These are phyloP conservation scores for Manacus vitellinus DNA, from an alignment of 2,113 vertebrate species.

Conservation along the genomic window DNA sequence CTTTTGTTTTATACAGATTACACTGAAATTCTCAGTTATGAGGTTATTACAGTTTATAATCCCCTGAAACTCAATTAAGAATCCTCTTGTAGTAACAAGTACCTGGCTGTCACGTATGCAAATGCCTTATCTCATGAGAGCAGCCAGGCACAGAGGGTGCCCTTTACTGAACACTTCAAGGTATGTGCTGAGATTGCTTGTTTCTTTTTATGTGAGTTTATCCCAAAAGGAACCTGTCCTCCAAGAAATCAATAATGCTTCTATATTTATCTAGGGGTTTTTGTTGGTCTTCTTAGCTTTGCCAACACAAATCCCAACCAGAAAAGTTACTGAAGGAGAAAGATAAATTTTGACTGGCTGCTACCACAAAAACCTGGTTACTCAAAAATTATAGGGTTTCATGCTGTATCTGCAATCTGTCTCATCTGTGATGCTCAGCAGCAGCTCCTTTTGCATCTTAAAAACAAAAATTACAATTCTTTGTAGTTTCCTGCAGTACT, in stretches of 20 bases:
- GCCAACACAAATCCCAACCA: not conserved
- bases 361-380: not conserved
- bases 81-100: not conserved
- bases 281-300: not conserved
- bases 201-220: not conserved
- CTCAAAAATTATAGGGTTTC: not conserved
- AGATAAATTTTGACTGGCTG: not conserved
- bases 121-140: not conserved
- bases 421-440: not conserved
- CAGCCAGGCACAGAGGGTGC: not conserved
- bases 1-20: constrained; percentile 23
- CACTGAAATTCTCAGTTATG: not conserved
- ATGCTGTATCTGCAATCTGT: not conserved
- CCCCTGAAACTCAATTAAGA: not conserved
- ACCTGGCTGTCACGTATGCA: not conserved
- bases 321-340: not conserved
- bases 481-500: not conserved
- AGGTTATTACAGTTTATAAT: not conserved
- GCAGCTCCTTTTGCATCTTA: not conserved
- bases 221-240: not conserved
- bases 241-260: constrained; percentile 5
- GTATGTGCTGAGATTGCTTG: not conserved
- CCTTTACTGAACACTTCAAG: not conserved
- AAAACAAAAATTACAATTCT: not conserved
- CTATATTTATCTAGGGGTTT: not conserved